Percentiles rank a stretch among this genome's conserved stretches.
Evolutionary conservation across 2,113 vertebrate species (phyloP).

Genomic region (Protobothrops flavoviridis): DNA sequence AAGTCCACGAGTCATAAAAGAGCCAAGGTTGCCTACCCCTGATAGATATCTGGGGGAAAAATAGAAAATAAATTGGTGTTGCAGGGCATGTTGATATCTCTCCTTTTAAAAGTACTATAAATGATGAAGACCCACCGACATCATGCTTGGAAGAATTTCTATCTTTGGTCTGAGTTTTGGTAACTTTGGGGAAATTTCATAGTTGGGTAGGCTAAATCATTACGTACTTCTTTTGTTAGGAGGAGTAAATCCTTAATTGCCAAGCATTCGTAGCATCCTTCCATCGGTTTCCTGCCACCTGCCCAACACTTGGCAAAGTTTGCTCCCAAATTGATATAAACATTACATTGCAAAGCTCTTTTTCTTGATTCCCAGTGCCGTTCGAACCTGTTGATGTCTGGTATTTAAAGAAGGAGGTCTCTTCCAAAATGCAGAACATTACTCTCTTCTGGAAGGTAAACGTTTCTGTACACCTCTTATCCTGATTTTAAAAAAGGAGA

Average conservation of each 20-base stretch:
- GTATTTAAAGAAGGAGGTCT: conserved; percentile 56
- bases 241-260: not conserved
- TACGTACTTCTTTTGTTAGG: not conserved
- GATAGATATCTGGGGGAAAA: not conserved
- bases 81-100: not conserved
- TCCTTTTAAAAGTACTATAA: not conserved
- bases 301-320: rapidly evolving
- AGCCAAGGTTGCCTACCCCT: too few species aligned
- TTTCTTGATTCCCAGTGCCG: conserved; percentile 56
- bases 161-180: not conserved
- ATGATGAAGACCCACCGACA: not conserved
- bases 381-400: conserved; percentile 60
- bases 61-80: not conserved
- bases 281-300: not conserved
- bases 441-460: conserved; percentile 78
- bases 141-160: not conserved
- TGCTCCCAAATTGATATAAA: not conserved
- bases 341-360: rapidly evolving
- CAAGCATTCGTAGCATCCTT: not conserved
- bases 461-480: not conserved
- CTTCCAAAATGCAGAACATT: conserved; percentile 43
- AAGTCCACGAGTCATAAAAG: too few species aligned
- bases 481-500: not conserved
- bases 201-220: not conserved
- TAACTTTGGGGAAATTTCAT: not conserved